These are phyloP conservation scores for Tetrax tetrax DNA, from an alignment of 2,113 vertebrate genomes.

Conservation along the genomic window DNA sequence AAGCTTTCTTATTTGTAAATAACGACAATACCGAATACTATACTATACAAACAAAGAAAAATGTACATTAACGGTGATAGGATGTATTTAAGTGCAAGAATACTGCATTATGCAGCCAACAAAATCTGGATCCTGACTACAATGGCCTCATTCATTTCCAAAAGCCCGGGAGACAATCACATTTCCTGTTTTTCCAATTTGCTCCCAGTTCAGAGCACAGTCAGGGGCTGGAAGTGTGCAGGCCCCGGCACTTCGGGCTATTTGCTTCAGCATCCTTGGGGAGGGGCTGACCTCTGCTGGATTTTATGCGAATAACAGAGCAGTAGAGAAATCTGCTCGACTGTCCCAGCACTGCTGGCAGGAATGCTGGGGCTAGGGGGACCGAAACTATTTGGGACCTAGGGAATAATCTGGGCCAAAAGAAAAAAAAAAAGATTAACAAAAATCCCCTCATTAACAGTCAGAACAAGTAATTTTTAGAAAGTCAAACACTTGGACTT, in stretches of 20 bases:
- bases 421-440: neutral
- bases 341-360: neutral
- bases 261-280: neutral
- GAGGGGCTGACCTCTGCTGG: slow-evolving; percentile 21
- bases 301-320: neutral
- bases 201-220: neutral
- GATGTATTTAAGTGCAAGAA: slow-evolving; percentile 22
- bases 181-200: neutral
- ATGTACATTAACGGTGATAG: neutral
- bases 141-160: slow-evolving; percentile 37
- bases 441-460: neutral
- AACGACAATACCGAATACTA: neutral
- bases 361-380: neutral
- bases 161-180: neutral
- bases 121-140: neutral
- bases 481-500: neutral
- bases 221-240: neutral
- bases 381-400: fast-evolving
- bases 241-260: neutral
- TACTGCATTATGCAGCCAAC: neutral
- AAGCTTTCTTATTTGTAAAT: neutral
- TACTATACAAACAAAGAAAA: neutral
- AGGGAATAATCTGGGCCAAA: neutral
- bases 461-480: neutral
- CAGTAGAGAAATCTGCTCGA: no score